These are phyloP conservation scores for Drosophila nigricruria DNA, from an alignment of 2,888 invertebrate genomes.

Conservation along the genomic window DNA sequence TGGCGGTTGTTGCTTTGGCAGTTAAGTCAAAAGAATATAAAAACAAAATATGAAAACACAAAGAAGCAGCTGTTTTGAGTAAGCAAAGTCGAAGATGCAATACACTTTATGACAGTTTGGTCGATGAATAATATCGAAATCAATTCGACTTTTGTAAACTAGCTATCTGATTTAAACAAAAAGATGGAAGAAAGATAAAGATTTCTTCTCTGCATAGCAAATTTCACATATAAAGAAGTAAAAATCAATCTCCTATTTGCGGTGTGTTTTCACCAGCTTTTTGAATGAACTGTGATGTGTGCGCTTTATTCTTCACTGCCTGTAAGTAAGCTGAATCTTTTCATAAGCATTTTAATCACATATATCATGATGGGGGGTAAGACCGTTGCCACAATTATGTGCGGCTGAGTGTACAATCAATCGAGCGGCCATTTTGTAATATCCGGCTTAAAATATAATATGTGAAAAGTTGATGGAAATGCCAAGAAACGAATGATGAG, in stretches of 20 bases:
- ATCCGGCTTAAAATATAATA: conserved; percentile 77
- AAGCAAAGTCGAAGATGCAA: background rate
- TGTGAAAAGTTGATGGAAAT: conserved; percentile 60
- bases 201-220: background rate
- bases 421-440: conserved; percentile 69
- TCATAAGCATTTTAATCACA: conserved; percentile 33
- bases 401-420: conserved; percentile 55
- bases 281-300: no score
- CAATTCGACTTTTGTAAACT: no score
- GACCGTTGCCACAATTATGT: conserved; percentile 47
- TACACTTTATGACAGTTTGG: background rate
- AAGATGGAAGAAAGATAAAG: no score
- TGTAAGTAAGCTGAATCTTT: conserved; percentile 38
- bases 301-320: conserved; percentile 23
- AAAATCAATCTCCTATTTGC: no score
- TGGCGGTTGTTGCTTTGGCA: conserved; percentile 61
- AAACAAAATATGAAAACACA: background rate
- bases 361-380: background rate
- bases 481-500: conserved; percentile 20
- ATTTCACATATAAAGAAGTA: background rate
- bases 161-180: no score
- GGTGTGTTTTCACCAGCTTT: no score
- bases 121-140: background rate
- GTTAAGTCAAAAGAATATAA: conserved; percentile 38
- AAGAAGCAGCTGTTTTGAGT: background rate